Conservation (phyloP, 2,888 invertebrate genomes). For the Acronicta aceris region DNA sequence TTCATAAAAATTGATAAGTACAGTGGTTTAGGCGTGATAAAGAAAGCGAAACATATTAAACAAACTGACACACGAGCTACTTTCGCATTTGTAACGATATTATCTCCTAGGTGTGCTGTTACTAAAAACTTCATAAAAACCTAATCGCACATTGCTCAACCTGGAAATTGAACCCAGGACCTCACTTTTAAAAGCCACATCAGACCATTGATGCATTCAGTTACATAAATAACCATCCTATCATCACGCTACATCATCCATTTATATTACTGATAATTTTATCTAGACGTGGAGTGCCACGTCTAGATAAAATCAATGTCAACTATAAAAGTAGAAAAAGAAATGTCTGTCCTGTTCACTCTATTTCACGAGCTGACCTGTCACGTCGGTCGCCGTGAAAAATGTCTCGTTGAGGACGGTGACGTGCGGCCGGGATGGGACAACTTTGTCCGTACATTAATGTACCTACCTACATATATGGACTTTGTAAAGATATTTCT, state of each 20-base stretch:
- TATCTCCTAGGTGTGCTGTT: no score
- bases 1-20: no score
- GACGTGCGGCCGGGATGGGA: background rate
- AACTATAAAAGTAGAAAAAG: conserved; percentile 4
- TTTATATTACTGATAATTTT: background rate
- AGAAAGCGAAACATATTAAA: no score
- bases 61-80: no score
- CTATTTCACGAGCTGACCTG: conserved; percentile 9
- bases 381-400: conserved; percentile 14
- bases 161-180: no score
- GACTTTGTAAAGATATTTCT: conserved; percentile 7
- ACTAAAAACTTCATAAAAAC: no score
- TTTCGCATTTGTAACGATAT: no score
- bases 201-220: no score
- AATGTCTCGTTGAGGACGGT: conserved; percentile 29
- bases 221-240: background rate
- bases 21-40: no score
- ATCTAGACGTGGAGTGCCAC: no score
- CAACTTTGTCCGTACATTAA: conserved; percentile 6
- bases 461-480: background rate
- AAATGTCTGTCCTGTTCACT: conserved; percentile 12
- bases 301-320: background rate
- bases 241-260: background rate
- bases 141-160: no score
- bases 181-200: no score